These are phyloP conservation scores for Hormaphis cornu DNA, from an alignment of 1,140 invertebrate genomes.

Conservation along the genomic window DNA sequence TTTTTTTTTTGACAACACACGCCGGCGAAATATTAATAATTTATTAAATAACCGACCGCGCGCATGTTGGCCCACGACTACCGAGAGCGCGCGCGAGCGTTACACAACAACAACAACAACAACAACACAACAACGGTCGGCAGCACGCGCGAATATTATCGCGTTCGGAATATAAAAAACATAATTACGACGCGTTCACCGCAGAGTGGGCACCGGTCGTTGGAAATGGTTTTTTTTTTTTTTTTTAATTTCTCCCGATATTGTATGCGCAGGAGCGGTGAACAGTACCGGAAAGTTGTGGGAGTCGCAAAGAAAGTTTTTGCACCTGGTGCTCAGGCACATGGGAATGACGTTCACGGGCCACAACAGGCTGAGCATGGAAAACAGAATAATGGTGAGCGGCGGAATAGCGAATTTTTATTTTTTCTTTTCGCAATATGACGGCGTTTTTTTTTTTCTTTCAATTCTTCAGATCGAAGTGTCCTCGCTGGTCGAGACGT, in stretches of 20 bases:
- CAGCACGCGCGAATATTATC: background rate
- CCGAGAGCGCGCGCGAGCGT: no score
- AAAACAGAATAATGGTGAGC: conserved; percentile 73
- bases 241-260: no score
- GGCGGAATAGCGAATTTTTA: background rate
- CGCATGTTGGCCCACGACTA: conserved; percentile 14
- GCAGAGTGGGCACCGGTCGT: no score
- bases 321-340: conserved; percentile 75
- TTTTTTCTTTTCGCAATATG: background rate
- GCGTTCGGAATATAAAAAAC: background rate
- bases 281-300: conserved; percentile 83
- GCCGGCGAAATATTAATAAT: conserved; percentile 30
- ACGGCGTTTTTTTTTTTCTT: background rate
- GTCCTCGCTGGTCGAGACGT: conserved; percentile 54
- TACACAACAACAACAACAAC: conserved; percentile 16
- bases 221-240: no score
- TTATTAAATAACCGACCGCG: conserved; percentile 32
- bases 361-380: conserved; percentile 68
- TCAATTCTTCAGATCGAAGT: conserved; percentile 68
- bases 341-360: conserved; percentile 79
- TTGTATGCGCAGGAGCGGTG: conserved; percentile 85
- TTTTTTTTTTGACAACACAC: conserved; percentile 14
- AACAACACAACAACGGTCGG: background rate
- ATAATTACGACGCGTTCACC: background rate
- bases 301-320: conserved; percentile 83